Percentiles rank a stretch among this genome's conserved stretches.
Evolutionary conservation across 2,113 vertebrate species (phyloP).

Genomic region (Chaenocephalus aceratus): DNA sequence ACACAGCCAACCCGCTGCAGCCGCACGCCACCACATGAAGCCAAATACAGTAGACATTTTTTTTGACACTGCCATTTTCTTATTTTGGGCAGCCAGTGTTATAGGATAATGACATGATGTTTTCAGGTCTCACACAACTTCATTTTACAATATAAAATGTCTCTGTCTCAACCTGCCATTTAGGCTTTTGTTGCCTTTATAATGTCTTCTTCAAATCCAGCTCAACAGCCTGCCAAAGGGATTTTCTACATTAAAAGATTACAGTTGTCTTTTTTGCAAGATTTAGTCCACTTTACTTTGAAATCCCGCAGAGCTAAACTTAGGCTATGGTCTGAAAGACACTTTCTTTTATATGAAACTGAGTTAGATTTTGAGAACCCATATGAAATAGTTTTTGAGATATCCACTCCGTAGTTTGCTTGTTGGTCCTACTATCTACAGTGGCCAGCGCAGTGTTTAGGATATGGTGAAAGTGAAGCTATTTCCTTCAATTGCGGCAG

Average conservation of each 20-base stretch:
- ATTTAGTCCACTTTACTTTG: not conserved
- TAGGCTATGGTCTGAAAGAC: not conserved
- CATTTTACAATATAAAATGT: conserved; percentile 22
- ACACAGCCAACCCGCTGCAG: conserved; percentile 47
- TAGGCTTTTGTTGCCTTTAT: not conserved
- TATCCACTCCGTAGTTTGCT: not conserved
- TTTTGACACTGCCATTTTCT: conserved; percentile 47
- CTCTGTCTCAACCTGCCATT: not conserved
- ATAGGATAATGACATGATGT: conserved; percentile 51
- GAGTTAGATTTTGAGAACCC: not conserved
- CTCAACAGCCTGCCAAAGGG: not conserved
- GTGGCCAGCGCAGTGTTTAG: not conserved
- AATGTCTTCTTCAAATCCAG: not conserved
- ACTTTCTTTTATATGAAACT: not conserved
- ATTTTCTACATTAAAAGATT: not conserved
- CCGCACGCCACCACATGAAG: conserved; percentile 47
- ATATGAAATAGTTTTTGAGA: not conserved
- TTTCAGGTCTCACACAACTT: conserved; percentile 33
- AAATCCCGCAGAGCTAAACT: not conserved
- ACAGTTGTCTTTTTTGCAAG: not conserved
- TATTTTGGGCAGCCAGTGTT: conserved; percentile 46
- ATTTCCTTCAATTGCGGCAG: not conserved
- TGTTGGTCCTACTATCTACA: not conserved
- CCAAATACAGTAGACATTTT: conserved; percentile 51
- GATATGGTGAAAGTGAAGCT: not conserved